These are phyloP conservation scores for Gallirallus australis DNA, from an alignment of 2,797 vertebrate species.

Conservation along the genomic window DNA sequence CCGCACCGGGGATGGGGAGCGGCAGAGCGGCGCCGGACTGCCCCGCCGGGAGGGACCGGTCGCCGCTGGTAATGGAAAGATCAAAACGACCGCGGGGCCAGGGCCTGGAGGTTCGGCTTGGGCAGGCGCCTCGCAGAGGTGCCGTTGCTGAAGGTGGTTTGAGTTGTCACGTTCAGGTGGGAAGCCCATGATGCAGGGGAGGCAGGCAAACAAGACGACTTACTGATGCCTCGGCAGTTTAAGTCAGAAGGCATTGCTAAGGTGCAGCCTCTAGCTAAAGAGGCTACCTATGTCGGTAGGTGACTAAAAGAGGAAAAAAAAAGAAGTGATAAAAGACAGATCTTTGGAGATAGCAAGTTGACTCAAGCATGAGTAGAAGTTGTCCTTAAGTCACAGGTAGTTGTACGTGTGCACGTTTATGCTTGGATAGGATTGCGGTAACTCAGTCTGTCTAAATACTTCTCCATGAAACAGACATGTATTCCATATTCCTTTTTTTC, in stretches of 20 bases:
- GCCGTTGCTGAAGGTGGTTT: accelerated
- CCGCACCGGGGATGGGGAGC: background rate
- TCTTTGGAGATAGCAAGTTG: background rate
- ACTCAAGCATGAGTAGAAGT: background rate
- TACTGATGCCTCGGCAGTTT: accelerated
- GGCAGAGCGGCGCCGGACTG: background rate
- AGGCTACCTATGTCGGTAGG: too few species aligned
- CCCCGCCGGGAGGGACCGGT: background rate
- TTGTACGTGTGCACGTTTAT: accelerated
- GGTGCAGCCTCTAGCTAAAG: background rate
- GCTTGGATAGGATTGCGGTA: accelerated
- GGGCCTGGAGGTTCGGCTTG: accelerated
- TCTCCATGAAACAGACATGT: background rate
- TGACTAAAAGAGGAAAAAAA: background rate
- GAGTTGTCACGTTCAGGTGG: accelerated
- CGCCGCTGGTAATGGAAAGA: accelerated
- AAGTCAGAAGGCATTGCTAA: too few species aligned
- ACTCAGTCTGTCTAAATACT: background rate
- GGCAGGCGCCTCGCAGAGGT: accelerated
- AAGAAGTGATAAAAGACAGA: accelerated
- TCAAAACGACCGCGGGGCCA: accelerated
- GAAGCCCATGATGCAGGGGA: accelerated
- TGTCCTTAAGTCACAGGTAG: accelerated
- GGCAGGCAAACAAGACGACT: background rate
- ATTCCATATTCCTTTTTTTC: background rate